These are phyloP conservation scores for Eulemur albifrons DNA, from an alignment of 2,797 vertebrate species.

Conservation along the genomic window DNA sequence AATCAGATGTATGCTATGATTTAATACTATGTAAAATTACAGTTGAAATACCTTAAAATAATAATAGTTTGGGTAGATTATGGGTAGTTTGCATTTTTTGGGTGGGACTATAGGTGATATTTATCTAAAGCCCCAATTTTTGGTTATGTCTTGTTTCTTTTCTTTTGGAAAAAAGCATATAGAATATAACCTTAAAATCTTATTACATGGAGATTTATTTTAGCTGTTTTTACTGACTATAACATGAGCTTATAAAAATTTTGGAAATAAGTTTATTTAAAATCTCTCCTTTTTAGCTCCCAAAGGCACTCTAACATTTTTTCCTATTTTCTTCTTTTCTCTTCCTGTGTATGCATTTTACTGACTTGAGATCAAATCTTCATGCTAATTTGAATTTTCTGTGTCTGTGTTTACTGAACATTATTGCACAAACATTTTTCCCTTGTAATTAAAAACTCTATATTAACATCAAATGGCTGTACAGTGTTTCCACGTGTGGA, in stretches of 20 bases:
- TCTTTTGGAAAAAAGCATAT: not conserved
- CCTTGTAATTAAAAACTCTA: slow-evolving; percentile 14
- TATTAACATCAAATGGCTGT: not conserved
- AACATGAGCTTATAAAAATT: not conserved
- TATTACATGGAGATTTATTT: not conserved
- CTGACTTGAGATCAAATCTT: not conserved
- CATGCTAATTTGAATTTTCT: not conserved
- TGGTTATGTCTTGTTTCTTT: not conserved
- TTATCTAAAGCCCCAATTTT: slow-evolving; percentile 6
- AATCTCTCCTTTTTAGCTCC: not conserved
- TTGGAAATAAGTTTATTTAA: not conserved
- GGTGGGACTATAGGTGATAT: not conserved
- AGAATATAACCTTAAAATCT: slow-evolving; percentile 2
- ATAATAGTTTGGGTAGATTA: not conserved
- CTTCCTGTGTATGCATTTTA: not conserved
- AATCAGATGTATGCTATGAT: not conserved
- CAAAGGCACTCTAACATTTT: not conserved
- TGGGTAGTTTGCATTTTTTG: not conserved
- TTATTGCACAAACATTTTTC: not conserved
- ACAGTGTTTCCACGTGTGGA: not conserved
- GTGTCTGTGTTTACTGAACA: not conserved
- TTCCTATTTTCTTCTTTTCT: not conserved
- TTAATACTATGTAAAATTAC: not conserved
- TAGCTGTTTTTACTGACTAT: not conserved
- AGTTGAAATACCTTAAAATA: not conserved